Conservation (phyloP, 2,888 invertebrate genomes). For the Drosophila antonietae region DNA sequence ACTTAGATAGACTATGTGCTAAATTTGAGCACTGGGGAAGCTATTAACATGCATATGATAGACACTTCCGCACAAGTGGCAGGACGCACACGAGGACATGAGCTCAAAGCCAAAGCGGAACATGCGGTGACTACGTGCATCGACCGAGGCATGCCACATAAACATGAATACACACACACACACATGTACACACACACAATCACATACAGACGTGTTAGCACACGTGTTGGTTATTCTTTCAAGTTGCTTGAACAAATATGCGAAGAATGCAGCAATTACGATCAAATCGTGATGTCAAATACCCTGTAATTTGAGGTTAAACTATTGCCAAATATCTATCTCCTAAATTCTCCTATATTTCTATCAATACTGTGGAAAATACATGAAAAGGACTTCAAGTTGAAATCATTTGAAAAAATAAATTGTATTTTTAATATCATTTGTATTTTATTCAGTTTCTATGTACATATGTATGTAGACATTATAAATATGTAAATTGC, state of each 20-base stretch:
- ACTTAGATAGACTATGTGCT: slow-evolving; percentile 4
- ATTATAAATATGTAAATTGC: background rate
- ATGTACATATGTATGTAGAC: background rate
- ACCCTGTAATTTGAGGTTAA: slow-evolving; percentile 17
- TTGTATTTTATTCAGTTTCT: background rate
- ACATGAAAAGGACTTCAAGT: background rate
- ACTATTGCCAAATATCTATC: background rate
- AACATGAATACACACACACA: slow-evolving; percentile 9
- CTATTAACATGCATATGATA: slow-evolving; percentile 79
- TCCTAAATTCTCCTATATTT: background rate
- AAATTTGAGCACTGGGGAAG: slow-evolving; percentile 39
- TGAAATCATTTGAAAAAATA: background rate
- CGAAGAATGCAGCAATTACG: slow-evolving; percentile 12
- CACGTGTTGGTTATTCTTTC: slow-evolving; percentile 43
- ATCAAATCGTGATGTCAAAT: slow-evolving; percentile 8
- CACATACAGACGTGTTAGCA: slow-evolving; percentile 17
- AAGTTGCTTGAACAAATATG: slow-evolving; percentile 32
- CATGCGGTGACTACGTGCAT: slow-evolving; percentile 70
- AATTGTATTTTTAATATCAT: too few relatives aligned
- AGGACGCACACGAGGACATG: slow-evolving; percentile 51
- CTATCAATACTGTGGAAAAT: too few relatives aligned
- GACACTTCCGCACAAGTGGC: slow-evolving; percentile 75
- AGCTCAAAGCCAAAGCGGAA: slow-evolving; percentile 57
- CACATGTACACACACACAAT: background rate
- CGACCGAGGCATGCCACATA: slow-evolving; percentile 33